Evolutionary conservation across 2,888 invertebrate genomes (phyloP).

Genomic region (Sinelater perroti): DNA sequence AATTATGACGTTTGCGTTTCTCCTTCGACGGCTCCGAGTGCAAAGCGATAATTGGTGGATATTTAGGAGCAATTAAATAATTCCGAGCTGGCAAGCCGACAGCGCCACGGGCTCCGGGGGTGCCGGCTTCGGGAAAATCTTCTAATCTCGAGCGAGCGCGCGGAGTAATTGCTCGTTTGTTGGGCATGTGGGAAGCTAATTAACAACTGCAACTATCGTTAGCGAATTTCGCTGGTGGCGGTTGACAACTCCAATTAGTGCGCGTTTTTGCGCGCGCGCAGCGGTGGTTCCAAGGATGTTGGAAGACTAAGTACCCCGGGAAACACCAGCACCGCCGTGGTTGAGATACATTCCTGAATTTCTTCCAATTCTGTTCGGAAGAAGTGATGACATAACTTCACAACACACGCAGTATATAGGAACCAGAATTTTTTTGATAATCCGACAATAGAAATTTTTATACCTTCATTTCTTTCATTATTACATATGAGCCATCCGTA

Average conservation of each 20-base stretch:
- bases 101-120: too few relatives aligned
- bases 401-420: too few relatives aligned
- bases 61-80: conserved; percentile 6
- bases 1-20: conserved; percentile 4
- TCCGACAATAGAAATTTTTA: too few relatives aligned
- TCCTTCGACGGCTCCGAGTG: background rate
- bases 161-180: conserved; percentile 2
- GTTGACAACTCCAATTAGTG: conserved; percentile 8
- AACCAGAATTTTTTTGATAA: too few relatives aligned
- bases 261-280: background rate
- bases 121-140: too few relatives aligned
- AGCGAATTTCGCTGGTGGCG: conserved; percentile 2
- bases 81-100: too few relatives aligned
- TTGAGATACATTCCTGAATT: too few relatives aligned
- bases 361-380: too few relatives aligned
- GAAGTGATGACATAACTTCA: too few relatives aligned
- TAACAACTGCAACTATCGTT: background rate
- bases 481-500: too few relatives aligned
- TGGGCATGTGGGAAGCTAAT: conserved; percentile 8
- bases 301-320: background rate
- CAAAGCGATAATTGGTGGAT: background rate
- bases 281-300: background rate
- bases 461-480: too few relatives aligned
- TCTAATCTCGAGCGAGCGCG: background rate
- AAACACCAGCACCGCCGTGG: too few relatives aligned